Evolutionary conservation across 2,888 invertebrate species (phyloP).

Genomic region (Ophion costatus): DNA sequence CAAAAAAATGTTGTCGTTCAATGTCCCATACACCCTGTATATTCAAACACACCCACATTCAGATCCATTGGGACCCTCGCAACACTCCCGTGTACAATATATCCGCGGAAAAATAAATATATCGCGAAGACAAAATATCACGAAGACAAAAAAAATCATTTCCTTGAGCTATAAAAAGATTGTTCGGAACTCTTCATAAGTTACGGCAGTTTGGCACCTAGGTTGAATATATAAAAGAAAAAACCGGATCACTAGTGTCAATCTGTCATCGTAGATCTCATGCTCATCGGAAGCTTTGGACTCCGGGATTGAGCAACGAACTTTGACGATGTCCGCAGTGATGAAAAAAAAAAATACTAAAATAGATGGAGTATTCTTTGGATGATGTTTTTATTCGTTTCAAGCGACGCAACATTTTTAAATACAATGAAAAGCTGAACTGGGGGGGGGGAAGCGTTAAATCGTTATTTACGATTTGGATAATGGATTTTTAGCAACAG

Average conservation of each 20-base stretch:
- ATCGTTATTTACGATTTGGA: background rate
- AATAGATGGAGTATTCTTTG: background rate
- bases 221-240: background rate
- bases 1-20: too few species aligned
- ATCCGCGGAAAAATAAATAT: background rate
- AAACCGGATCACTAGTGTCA: background rate
- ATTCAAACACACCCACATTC: background rate
- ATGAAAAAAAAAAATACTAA: background rate
- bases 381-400: too few species aligned
- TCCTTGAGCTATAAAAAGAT: conserved; percentile 7
- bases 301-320: conserved; percentile 15
- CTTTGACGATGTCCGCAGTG: background rate
- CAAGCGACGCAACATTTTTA: too few species aligned
- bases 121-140: background rate
- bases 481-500: too few species aligned
- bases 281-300: background rate
- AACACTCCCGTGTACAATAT: background rate
- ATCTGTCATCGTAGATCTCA: conserved; percentile 19
- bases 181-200: background rate
- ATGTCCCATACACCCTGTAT: too few species aligned
- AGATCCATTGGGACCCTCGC: background rate
- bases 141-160: background rate
- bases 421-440: too few species aligned
- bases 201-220: conserved; percentile 3
- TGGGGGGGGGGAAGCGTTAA: too few species aligned